A percentile compares a stretch with the other conserved stretches of the same genome.
Evolutionary conservation across 1,140 invertebrate species (phyloP).

Genomic region (Pseudomyrmex concolor): DNA sequence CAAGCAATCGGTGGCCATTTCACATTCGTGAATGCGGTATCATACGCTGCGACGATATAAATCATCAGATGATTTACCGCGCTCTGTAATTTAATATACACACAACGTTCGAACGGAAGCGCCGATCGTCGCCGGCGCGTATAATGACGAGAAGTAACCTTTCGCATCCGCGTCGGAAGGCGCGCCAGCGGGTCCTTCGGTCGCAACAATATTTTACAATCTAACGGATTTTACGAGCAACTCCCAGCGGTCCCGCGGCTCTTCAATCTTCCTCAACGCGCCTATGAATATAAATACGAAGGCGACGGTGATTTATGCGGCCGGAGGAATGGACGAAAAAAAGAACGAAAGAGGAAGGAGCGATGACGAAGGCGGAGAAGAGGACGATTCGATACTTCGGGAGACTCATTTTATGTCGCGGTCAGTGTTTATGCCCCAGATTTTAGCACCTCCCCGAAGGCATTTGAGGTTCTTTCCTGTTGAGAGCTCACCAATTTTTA

Average conservation of each 20-base stretch:
- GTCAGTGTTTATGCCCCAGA: conserved; percentile 81
- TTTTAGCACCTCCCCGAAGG: conserved; percentile 79
- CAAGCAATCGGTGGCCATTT: conserved; percentile 15
- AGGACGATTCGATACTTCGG: conserved; percentile 77
- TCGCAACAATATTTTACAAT: conserved; percentile 81
- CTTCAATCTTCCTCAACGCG: conserved; percentile 82
- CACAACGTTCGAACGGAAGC: conserved; percentile 30
- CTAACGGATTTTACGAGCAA: conserved; percentile 79
- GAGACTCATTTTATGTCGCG: conserved; percentile 79
- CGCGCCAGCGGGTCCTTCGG: conserved; percentile 57
- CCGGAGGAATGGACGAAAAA: conserved; percentile 30
- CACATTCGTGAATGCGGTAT: conserved; percentile 9
- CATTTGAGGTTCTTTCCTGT: conserved; percentile 73
- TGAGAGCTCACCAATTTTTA: conserved; percentile 80
- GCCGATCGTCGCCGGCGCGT: conserved; percentile 1
- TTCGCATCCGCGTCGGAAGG: conserved; percentile 59
- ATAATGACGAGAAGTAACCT: conserved; percentile 57
- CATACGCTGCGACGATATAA: conserved; percentile 19
- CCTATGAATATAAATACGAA: conserved; percentile 82
- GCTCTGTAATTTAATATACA: conserved; percentile 39
- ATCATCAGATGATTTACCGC: conserved; percentile 40
- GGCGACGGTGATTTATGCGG: conserved; percentile 80
- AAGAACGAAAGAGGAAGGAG: conserved; percentile 6
- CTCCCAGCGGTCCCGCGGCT: conserved; percentile 75
- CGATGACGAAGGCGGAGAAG: conserved; percentile 8